Evolutionary conservation across 2,888 invertebrate genomes (phyloP).

Genomic region (Halictus ligatus): DNA sequence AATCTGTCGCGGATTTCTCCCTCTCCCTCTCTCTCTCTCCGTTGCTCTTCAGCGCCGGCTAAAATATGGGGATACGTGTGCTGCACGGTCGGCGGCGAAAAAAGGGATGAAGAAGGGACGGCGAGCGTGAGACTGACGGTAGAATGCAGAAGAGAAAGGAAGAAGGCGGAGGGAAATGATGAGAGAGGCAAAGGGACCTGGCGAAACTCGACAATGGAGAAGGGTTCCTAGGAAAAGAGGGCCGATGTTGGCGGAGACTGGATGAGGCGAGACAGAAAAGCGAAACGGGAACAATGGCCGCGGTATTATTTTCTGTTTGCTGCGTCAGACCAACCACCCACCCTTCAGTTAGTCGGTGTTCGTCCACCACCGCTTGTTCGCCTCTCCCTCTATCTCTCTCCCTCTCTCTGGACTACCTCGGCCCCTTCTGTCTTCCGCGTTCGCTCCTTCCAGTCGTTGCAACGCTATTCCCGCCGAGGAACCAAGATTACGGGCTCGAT

Average conservation of each 20-base stretch:
- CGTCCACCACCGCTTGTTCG: conserved; percentile 42
- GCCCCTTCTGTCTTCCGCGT: neutral
- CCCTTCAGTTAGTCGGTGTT: conserved; percentile 40
- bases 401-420: neutral
- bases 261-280: conserved; percentile 70
- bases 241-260: conserved; percentile 61
- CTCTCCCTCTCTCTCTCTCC: conserved; percentile 9
- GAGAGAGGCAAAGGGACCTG: conserved; percentile 59
- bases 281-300: conserved; percentile 75
- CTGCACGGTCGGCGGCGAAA: conserved; percentile 21
- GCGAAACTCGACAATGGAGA: conserved; percentile 76
- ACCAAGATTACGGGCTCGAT: conserved; percentile 68
- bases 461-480: conserved; percentile 30
- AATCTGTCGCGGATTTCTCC: conserved; percentile 59
- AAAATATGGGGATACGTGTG: conserved; percentile 65
- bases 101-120: conserved; percentile 28
- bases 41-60: conserved; percentile 36
- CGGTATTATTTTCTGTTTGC: conserved; percentile 81
- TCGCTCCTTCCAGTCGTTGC: conserved; percentile 39
- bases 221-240: conserved; percentile 63
- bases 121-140: conserved; percentile 32
- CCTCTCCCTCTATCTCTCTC: conserved; percentile 5
- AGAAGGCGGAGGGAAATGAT: conserved; percentile 43
- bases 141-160: conserved; percentile 39
- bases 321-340: conserved; percentile 74